Conservation (phyloP, 2,113 vertebrate genomes). For the Tichodroma muraria region DNA sequence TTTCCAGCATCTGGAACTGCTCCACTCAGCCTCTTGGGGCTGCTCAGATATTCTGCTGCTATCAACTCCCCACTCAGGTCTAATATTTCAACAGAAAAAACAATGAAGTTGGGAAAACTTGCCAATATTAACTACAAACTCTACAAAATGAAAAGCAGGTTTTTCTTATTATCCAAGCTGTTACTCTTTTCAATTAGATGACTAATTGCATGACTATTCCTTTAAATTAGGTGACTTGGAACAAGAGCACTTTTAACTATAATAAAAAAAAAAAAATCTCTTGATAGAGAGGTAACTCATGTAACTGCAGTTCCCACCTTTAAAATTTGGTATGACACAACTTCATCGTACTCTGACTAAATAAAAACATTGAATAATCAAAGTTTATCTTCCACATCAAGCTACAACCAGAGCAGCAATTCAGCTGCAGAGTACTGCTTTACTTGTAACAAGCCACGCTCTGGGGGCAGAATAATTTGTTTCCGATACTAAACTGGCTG, state of each 20-base stretch:
- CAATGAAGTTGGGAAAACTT: background rate
- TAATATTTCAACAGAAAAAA: constrained; percentile 32
- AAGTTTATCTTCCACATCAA: background rate
- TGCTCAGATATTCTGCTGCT: constrained; percentile 16
- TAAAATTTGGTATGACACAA: background rate
- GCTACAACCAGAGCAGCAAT: background rate
- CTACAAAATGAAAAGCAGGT: background rate
- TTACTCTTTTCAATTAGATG: background rate
- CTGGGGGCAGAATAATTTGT: background rate
- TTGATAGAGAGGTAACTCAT: background rate
- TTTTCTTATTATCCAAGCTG: background rate
- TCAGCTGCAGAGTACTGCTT: background rate
- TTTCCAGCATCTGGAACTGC: constrained; percentile 17
- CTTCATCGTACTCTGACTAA: background rate
- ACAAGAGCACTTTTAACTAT: background rate
- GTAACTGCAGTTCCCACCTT: background rate
- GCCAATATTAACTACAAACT: background rate
- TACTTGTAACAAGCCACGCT: background rate
- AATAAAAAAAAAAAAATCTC: background rate
- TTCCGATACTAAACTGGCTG: background rate
- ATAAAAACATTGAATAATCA: background rate
- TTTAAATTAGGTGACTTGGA: background rate
- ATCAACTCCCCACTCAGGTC: background rate
- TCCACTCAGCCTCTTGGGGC: background rate
- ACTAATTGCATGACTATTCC: constrained; percentile 14